Evolutionary conservation across 2,888 invertebrate species (phyloP), one percentile per base, ranked within the genome.

Genomic region (Thecocarcelia acutangulata): DNA sequence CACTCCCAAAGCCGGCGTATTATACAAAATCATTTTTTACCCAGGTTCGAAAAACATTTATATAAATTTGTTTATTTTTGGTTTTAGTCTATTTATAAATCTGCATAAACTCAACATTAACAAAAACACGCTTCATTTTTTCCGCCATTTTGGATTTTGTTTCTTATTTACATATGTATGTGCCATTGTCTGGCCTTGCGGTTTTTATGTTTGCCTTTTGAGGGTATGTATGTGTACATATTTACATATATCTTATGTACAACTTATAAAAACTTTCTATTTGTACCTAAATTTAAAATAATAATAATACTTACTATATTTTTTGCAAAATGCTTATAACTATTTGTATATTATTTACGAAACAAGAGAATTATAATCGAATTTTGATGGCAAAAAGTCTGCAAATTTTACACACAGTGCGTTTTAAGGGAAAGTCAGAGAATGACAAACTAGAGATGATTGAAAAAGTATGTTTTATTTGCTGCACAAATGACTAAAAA

Each of bases 91-190:
- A n/a, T 58, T 69, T 12, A 46, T 42, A 61, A 33, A 33, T 24
- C 5, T 33, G 33, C 33, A 33, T 33, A 33, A 33, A 33, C 9
- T 33, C 1, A 33, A 33, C 33, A 33, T 9, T 33, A 8, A 33
- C 9, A 9, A 50, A 56, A 54, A 19, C 56, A 75, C 28, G 66
- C 75, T 75, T 19, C 19, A 33, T n/a, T n/a, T 12, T 59, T 13
- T 50, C 68, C 68, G 75, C 75, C 75, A 76, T 76, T 68, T 76
- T 76, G 75, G 73, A 63, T 73, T 73, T 66, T 59, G 33, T 8
- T 5, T 33, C 3, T 56, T 64, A n/a, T n/a, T n/a, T n/a, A n/a
- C n/a, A n/a, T n/a, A n/a, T 64, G 6, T n/a, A 11, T 17, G 48
- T 50, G 74, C 56, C 74, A n/a, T 19, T 58, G 50, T 59, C 50